phyloP scores from a whole-genome alignment of 2,113 vertebrate genomes.

The Pachyramphus minor region DNA sequence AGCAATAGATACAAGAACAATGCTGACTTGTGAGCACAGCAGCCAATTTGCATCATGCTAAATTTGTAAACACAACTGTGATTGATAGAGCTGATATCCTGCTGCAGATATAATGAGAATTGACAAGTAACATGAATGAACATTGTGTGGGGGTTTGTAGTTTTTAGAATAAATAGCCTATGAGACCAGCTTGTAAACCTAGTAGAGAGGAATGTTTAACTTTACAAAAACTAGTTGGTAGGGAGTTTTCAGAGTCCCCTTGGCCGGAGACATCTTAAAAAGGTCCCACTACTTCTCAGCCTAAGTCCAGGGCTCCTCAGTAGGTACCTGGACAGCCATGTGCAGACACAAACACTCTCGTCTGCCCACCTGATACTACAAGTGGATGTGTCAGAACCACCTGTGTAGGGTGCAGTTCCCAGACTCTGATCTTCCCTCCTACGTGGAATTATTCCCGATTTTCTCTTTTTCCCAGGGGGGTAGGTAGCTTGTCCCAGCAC shows the following conservation, averaged over 20 bases:
- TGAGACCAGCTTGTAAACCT: not conserved
- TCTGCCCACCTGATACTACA: not conserved
- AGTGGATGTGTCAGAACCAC: not conserved
- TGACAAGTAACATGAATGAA: not conserved
- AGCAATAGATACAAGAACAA: not conserved
- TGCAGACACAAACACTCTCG: not conserved
- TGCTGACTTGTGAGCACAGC: not conserved
- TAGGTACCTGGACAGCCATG: accelerated
- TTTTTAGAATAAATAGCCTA: not conserved
- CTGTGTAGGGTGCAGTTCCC: not conserved
- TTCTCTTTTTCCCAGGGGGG: not conserved
- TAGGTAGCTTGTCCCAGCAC: not conserved
- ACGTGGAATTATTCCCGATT: not conserved
- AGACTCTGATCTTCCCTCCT: not conserved
- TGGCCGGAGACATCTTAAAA: not conserved
- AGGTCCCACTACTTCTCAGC: not conserved
- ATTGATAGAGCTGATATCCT: not conserved
- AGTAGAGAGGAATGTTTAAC: not conserved
- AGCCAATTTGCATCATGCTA: not conserved
- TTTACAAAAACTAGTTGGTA: not conserved
- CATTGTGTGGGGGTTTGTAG: not conserved
- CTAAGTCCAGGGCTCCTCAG: not conserved
- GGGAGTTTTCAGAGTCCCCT: not conserved
- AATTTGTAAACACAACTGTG: not conserved
- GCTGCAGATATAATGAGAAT: not conserved